Base-by-base conservation (phyloP, 1,140 invertebrate species). In the Drosophila oshimai region DNA sequence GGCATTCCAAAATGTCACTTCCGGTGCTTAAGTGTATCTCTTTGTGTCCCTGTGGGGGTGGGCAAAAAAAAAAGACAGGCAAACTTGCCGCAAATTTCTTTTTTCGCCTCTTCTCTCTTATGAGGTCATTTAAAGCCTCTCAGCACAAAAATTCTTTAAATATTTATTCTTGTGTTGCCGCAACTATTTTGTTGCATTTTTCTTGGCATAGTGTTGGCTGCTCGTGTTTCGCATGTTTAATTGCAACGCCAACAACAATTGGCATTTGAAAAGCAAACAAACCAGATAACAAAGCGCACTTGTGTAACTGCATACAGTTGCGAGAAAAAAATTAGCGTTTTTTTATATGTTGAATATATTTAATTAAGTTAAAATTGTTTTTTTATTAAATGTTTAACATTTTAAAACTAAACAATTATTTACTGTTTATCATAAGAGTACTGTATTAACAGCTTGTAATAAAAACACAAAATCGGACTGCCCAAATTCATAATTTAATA, bases 211-310 rank as follows among this genome's bases (percentile, higher is more conserved):
- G 26, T 57, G 46, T 37, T 9, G 45, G 53, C 18, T 20, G 47
- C 34, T 29, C 57, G 29, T 62, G 54, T 60, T 44, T 44, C 13
- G 26, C 20, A 39, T 42, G 57, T 46, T 53, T 73, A 62, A 73
- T 73, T 72, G 70, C 69, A 73, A 61, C 60, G 73, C 64, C 74
- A 65, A 69, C 55, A 83, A 51, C 74, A 69, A 81, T 73, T 77
- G 81, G 73, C 78, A 83, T 83, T 84, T 74, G 55, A 55, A 79
- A 67, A 58, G 60, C 45, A 51, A 68, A 62, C 42, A 62, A 60
- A 62, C 49, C 31, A 36, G 37, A 53, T 47, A 69, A 60, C 76
- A 70, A 65, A 65, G 37, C 36, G 68, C 33, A 33, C 6, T 10
- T 42, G 7, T 47, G 18, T 13, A 31, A 10, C 12, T 51, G 22